Evolutionary conservation across 1,140 invertebrate genomes (phyloP).

Genomic region (Catajapyx aquilonaris): DNA sequence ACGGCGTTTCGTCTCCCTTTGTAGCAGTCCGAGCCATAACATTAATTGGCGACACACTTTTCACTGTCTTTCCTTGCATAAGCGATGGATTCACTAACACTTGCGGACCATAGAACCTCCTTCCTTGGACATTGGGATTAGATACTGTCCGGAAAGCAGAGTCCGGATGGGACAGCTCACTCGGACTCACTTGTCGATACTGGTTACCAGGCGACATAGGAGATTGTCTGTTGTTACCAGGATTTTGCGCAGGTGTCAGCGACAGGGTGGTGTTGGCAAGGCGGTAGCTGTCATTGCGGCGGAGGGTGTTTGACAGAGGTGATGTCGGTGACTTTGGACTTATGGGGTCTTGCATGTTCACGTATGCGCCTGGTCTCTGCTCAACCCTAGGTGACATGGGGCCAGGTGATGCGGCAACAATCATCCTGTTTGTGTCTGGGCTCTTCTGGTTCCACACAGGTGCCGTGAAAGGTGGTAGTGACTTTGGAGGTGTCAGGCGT

Average conservation of each 20-base stretch:
- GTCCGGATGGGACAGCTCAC: neutral
- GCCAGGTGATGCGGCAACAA: constrained; percentile 18
- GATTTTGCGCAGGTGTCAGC: constrained; percentile 17
- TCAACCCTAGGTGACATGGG: constrained; percentile 1
- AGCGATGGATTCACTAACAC: constrained; percentile 13
- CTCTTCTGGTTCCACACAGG: constrained; percentile 20
- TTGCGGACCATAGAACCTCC: constrained; percentile 11
- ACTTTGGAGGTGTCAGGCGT: constrained; percentile 33
- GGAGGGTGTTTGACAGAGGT: constrained; percentile 4
- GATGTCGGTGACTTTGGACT: neutral
- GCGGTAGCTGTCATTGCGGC: constrained; percentile 60
- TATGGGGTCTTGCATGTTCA: constrained; percentile 1
- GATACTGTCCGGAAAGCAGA: constrained; percentile 7
- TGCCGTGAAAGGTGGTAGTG: constrained; percentile 12
- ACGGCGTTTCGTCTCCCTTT: no score
- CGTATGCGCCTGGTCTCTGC: constrained; percentile 5
- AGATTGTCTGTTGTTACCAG: constrained; percentile 3
- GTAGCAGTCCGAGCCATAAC: no score
- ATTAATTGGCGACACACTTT: no score
- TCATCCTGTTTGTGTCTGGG: constrained; percentile 17
- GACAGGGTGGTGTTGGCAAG: constrained; percentile 51
- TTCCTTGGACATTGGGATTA: constrained; percentile 12
- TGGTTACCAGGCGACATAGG: neutral
- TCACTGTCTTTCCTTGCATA: no score
- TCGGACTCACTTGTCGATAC: neutral